Base-by-base conservation (phyloP, 2,888 invertebrate species). In the Drepanosiphum platanoidis region DNA sequence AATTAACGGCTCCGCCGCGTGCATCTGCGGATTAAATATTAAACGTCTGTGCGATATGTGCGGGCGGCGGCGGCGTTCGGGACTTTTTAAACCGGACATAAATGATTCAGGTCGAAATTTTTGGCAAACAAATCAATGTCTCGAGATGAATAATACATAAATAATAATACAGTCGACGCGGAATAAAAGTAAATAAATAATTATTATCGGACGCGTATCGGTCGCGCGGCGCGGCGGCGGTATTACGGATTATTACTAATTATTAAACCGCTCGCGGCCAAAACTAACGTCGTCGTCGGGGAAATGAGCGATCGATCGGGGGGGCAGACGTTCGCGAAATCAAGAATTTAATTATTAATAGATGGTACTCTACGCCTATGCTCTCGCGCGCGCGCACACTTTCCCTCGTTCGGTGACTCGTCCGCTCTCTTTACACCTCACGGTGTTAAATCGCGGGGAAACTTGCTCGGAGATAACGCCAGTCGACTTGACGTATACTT, bases 261-360 rank as follows among this genome's bases (percentile, higher is more conserved):
- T 34, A 68, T 15, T 36, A 7, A 52, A 39, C 52, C 0, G 22
- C 52, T 71, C 36, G 27, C 22, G 22, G 36, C 18, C 30, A 68
- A 71, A 71, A 58, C n/a, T n/a, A 32, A 36, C 27, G 27, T 46
- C 39, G 22, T 30, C 27, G 27, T 46, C 39, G 22, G n/a, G 2
- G 27, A 36, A 32, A 58, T n/a, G 52, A 5, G n/a, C 46, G 22
- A 71, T 81, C 58, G 61, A 58, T 74, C 58, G 11, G 27, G 18
- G 52, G 7, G 52, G 22, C 27, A 3, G 13, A 15, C 4, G 18
- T 11, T 52, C 32, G 27, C 22, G 70, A 36, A 58, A 80, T 80
- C 30, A 30, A 58, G 27, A 80, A 52, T 80, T n/a, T 70, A 80
- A 80, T 80, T 80, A 70, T 52, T 70, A 46, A 68, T 5, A n/a